These are phyloP conservation scores for Carcina quercana DNA, from an alignment of 2,888 invertebrate genomes.

Conservation along the genomic window DNA sequence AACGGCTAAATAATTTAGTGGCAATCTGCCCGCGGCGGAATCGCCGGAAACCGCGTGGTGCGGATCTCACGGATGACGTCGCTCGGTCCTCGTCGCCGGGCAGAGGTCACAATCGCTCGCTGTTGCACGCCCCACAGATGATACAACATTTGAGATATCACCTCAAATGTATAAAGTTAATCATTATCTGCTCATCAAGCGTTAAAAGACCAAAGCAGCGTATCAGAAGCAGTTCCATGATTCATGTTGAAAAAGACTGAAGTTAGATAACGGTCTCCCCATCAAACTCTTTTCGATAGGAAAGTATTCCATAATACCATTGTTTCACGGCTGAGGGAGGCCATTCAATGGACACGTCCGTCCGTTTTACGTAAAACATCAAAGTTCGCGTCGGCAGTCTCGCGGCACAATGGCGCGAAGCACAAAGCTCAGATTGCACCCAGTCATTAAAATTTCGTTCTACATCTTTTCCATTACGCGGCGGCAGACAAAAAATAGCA, in stretches of 20 bases:
- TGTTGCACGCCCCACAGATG: not conserved
- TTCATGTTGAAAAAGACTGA: too few species aligned
- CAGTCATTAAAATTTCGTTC: constrained; percentile 72
- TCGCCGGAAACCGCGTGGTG: constrained; percentile 21
- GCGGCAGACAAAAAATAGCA: constrained; percentile 69
- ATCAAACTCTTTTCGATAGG: too few species aligned
- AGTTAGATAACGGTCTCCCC: too few species aligned
- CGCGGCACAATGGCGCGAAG: constrained; percentile 52
- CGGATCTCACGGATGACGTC: constrained; percentile 10
- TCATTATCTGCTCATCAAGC: too few species aligned
- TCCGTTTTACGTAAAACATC: constrained; percentile 43
- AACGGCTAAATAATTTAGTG: constrained; percentile 73
- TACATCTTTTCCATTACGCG: constrained; percentile 72
- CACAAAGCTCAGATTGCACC: constrained; percentile 66
- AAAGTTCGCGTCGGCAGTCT: constrained; percentile 46
- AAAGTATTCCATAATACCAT: constrained; percentile 30
- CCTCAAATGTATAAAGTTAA: too few species aligned
- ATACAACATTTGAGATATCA: too few species aligned
- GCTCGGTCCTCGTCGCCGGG: constrained; percentile 1
- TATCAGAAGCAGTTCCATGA: too few species aligned
- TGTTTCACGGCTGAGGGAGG: constrained; percentile 39
- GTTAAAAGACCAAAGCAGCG: too few species aligned
- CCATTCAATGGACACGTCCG: constrained; percentile 44
- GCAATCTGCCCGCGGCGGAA: constrained; percentile 41
- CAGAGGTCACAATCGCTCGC: constrained; percentile 1